Conservation (phyloP, 2,113 vertebrate species). For the Ptilonorhynchus violaceus region DNA sequence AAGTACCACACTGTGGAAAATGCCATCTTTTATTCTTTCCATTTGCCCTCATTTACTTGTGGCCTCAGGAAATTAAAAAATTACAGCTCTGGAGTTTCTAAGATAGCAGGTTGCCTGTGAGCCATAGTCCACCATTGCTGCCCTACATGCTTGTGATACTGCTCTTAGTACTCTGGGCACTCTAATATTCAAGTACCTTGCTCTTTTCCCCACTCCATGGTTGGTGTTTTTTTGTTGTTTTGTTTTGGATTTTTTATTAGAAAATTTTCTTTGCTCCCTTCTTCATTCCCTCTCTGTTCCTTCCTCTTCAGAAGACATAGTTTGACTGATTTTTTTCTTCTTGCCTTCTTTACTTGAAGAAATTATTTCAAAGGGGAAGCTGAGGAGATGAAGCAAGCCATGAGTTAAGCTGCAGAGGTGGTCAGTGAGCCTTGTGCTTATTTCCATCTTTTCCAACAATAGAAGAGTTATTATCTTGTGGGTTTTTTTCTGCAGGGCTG, state of each 20-base stretch:
- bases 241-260: not conserved
- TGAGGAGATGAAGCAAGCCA: not conserved
- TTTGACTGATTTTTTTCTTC: not conserved
- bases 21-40: not conserved
- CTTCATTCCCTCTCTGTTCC: not conserved
- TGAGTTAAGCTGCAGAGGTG: not conserved
- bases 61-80: not conserved
- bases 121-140: not conserved
- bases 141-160: not conserved
- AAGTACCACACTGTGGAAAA: not conserved
- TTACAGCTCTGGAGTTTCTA: not conserved
- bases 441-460: not conserved
- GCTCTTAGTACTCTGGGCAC: not conserved
- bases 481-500: not conserved
- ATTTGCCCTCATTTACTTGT: not conserved
- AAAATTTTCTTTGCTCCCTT: not conserved
- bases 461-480: not conserved
- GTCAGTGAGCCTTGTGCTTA: not conserved
- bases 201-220: not conserved
- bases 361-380: not conserved
- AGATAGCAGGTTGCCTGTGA: not conserved
- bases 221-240: not conserved
- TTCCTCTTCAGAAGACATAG: not conserved
- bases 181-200: not conserved
- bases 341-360: not conserved